A percentile compares a stretch with the other conserved stretches of the same genome.
Conservation (phyloP, 2,113 vertebrate species). For the Lepisosteus oculatus region DNA sequence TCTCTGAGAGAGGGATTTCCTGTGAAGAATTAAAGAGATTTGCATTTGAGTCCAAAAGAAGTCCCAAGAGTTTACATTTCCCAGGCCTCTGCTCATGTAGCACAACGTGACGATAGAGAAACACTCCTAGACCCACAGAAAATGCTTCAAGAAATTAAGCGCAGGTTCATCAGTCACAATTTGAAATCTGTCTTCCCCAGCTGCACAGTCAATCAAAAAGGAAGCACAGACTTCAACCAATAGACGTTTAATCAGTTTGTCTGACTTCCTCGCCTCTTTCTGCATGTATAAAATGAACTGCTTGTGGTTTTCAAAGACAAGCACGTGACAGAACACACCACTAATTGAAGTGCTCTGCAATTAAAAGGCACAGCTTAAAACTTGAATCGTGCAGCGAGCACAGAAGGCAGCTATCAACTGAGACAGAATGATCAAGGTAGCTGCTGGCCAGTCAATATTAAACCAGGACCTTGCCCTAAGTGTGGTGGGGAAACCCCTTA, state of each 20-base stretch:
- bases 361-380: constrained; percentile 66
- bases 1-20: constrained; percentile 98
- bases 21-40: constrained; percentile 37
- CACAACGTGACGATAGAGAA: neutral
- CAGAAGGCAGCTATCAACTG: constrained; percentile 31
- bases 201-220: constrained; percentile 48
- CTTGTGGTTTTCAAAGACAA: constrained; percentile 62
- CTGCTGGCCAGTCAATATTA: constrained; percentile 16
- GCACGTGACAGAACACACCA: constrained; percentile 54
- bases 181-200: constrained; percentile 23
- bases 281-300: constrained; percentile 66
- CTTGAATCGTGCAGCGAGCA: constrained; percentile 54
- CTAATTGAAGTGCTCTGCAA: constrained; percentile 54
- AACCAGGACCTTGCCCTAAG: constrained; percentile 23
- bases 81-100: neutral
- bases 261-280: constrained; percentile 27
- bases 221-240: constrained; percentile 53
- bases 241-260: constrained; percentile 32
- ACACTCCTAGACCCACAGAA: neutral
- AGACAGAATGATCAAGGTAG: constrained; percentile 43
- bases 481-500: constrained; percentile 37
- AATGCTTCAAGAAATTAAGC: neutral
- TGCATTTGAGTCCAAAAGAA: no score
- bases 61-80: no score
- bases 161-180: neutral